Conservation (phyloP, 1,140 invertebrate species). For the Leptestheria dahalacensis region DNA sequence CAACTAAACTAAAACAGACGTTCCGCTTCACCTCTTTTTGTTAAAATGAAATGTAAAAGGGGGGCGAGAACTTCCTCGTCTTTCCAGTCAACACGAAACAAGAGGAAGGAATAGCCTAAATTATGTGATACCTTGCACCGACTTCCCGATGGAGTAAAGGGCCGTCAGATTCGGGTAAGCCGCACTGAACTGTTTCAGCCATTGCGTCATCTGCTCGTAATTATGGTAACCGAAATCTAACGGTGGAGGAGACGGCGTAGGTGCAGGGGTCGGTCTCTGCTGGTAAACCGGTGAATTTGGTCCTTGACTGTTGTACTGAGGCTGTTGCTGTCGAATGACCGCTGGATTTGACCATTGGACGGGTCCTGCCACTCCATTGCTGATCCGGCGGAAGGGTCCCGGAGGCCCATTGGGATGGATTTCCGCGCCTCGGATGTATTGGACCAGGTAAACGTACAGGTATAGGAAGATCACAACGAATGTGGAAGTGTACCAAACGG, state of each 20-base stretch:
- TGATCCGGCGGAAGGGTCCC: background rate
- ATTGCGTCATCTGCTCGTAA: constrained; percentile 30
- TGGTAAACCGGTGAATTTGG: background rate
- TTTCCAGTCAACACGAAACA: too few species aligned
- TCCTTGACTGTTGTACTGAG: background rate
- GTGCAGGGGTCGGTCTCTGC: background rate
- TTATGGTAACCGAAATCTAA: constrained; percentile 31
- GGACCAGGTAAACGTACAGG: constrained; percentile 29
- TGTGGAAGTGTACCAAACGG: constrained; percentile 30
- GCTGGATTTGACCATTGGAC: too few species aligned
- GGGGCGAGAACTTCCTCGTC: too few species aligned
- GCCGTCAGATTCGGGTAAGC: constrained; percentile 31
- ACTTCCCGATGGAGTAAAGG: constrained; percentile 34
- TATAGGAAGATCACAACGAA: constrained; percentile 30
- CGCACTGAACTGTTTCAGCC: constrained; percentile 28
- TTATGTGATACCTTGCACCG: constrained; percentile 33
- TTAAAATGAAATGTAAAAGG: too few species aligned
- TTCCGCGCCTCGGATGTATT: constrained; percentile 28
- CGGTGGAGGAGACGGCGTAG: background rate
- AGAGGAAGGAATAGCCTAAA: too few species aligned
- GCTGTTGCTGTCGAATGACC: too few species aligned
- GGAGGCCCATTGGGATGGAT: background rate
- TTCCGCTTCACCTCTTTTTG: too few species aligned
- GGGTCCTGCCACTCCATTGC: background rate
- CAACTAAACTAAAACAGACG: too few species aligned